Conservation (phyloP, 2,888 invertebrate species). For the Graphium colonna region DNA sequence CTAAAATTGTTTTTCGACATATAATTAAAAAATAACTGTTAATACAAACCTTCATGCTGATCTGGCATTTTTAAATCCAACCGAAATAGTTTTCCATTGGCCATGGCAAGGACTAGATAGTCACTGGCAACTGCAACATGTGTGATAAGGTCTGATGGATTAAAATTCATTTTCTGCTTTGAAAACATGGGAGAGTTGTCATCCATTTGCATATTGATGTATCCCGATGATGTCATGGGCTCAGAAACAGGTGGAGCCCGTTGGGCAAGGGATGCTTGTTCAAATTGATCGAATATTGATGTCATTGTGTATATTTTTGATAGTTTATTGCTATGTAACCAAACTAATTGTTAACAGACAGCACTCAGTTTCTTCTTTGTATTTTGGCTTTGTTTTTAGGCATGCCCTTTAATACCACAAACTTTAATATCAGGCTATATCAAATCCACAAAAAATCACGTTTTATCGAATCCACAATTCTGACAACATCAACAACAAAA, state of each 20-base stretch:
- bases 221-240: slow-evolving; percentile 74
- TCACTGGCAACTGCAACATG: slow-evolving; percentile 91
- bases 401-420: too few species aligned
- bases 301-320: slow-evolving; percentile 80
- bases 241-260: slow-evolving; percentile 56
- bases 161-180: slow-evolving; percentile 89
- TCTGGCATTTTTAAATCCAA: slow-evolving; percentile 90
- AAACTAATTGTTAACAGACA: not conserved
- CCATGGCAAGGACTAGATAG: slow-evolving; percentile 90
- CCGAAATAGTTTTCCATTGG: slow-evolving; percentile 88
- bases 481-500: too few species aligned
- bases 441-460: too few species aligned
- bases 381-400: not conserved
- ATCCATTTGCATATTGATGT: slow-evolving; percentile 79
- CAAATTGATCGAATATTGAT: slow-evolving; percentile 91
- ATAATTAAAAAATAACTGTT: too few species aligned
- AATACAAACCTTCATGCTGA: slow-evolving; percentile 86
- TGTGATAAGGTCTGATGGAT: slow-evolving; percentile 88
- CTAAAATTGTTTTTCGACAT: too few species aligned
- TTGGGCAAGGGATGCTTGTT: slow-evolving; percentile 83
- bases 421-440: too few species aligned
- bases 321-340: not conserved
- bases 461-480: too few species aligned
- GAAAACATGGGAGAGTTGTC: slow-evolving; percentile 92
- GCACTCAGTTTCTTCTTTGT: not conserved